A percentile compares a stretch with the other conserved stretches of the same genome.
Evolutionary conservation across 2,797 vertebrate genomes (phyloP).

Genomic region (Amphiprion clarkii): DNA sequence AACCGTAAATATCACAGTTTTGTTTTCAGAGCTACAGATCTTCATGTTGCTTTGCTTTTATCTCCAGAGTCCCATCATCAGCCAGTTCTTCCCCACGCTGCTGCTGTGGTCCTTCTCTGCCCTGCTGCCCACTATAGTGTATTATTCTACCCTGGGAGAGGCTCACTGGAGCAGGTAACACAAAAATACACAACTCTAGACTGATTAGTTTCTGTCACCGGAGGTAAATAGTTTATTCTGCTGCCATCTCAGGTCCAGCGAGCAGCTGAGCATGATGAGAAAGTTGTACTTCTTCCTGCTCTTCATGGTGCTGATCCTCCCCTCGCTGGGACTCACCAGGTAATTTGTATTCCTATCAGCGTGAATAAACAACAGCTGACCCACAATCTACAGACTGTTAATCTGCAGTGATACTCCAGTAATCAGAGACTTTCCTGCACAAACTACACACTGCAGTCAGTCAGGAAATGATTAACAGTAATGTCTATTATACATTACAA

Average conservation of each 20-base stretch:
- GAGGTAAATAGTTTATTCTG: slow-evolving; percentile 17
- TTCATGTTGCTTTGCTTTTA: not conserved
- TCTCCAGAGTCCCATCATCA: slow-evolving; percentile 91
- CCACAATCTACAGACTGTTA: not conserved
- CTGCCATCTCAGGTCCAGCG: slow-evolving; percentile 87
- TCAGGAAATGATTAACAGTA: too few species aligned
- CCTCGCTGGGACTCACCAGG: slow-evolving; percentile 98
- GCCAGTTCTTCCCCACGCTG: slow-evolving; percentile 96
- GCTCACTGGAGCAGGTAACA: slow-evolving; percentile 95
- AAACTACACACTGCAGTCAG: too few species aligned
- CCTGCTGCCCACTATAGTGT: slow-evolving; percentile 92
- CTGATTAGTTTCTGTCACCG: slow-evolving; percentile 7
- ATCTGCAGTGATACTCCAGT: not conserved
- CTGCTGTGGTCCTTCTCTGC: slow-evolving; percentile 96
- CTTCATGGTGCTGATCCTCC: slow-evolving; percentile 97
- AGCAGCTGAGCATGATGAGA: slow-evolving; percentile 95
- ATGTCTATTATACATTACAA: too few species aligned
- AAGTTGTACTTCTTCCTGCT: slow-evolving; percentile 97
- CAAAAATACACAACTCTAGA: not conserved
- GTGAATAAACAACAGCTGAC: not conserved
- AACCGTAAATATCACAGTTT: not conserved
- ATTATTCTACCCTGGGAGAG: slow-evolving; percentile 94
- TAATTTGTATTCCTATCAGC: slow-evolving; percentile 57
- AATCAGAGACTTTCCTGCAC: too few species aligned
- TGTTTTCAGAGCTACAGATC: not conserved